Evolutionary conservation across 1,140 invertebrate species (phyloP).

Genomic region (Atta cephalotes): DNA sequence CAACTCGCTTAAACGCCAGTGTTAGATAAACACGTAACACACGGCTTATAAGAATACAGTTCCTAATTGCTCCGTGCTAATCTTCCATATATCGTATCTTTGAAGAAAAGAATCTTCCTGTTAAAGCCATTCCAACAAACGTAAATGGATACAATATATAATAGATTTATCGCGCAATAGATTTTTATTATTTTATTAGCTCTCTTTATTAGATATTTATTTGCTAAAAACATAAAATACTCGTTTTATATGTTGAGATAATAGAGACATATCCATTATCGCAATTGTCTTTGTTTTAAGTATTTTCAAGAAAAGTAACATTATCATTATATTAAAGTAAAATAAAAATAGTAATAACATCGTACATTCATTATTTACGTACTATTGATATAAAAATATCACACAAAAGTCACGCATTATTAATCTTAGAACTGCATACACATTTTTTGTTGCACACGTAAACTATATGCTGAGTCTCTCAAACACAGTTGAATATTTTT

Average conservation of each 20-base stretch:
- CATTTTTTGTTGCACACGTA: neutral
- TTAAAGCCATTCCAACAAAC: neutral
- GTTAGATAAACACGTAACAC: slow-evolving; percentile 20
- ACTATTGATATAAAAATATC: slow-evolving; percentile 21
- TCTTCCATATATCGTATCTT: slow-evolving; percentile 50
- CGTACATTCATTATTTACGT: slow-evolving; percentile 37
- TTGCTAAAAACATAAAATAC: slow-evolving; percentile 39
- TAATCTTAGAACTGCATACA: slow-evolving; percentile 25
- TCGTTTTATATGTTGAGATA: slow-evolving; percentile 38
- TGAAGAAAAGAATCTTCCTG: neutral
- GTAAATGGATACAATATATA: neutral
- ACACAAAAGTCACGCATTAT: neutral
- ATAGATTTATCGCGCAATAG: neutral
- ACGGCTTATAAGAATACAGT: slow-evolving; percentile 63
- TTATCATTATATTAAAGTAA: slow-evolving; percentile 5
- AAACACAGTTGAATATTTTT: slow-evolving; percentile 4
- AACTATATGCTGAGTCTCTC: no score
- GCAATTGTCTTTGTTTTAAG: neutral
- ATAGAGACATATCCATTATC: slow-evolving; percentile 32
- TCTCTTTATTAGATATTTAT: slow-evolving; percentile 35
- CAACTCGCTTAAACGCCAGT: slow-evolving; percentile 37
- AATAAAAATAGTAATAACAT: slow-evolving; percentile 25
- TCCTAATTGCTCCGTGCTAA: slow-evolving; percentile 64
- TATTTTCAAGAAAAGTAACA: slow-evolving; percentile 2
- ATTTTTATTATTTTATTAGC: slow-evolving; percentile 4